These are phyloP conservation scores for Podarcis muralis DNA, from an alignment of 2,113 vertebrate species.

Conservation along the genomic window DNA sequence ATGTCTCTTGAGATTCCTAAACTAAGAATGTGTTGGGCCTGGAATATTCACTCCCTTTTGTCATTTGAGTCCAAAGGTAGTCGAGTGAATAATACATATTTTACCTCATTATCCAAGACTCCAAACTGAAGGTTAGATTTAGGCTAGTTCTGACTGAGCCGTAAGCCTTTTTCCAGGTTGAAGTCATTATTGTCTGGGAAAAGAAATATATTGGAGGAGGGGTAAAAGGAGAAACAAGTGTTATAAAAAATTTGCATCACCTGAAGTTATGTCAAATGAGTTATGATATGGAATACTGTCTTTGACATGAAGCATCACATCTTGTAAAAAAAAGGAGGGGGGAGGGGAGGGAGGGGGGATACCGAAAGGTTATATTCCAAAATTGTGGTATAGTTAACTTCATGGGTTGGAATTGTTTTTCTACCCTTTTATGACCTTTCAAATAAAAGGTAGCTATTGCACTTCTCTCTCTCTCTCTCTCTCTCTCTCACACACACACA, in stretches of 20 bases:
- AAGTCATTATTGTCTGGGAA: constrained; percentile 58
- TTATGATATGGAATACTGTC: constrained; percentile 50
- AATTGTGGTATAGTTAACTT: constrained; percentile 47
- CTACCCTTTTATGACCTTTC: constrained; percentile 58
- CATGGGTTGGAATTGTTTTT: constrained; percentile 60
- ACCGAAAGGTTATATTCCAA: not conserved
- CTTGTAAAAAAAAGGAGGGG: constrained; percentile 13
- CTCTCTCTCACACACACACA: not conserved
- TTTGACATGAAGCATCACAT: constrained; percentile 41
- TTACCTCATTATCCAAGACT: constrained; percentile 52
- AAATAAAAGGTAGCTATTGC: constrained; percentile 71
- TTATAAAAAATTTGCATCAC: constrained; percentile 52
- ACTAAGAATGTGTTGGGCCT: constrained; percentile 30
- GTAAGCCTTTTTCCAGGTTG: constrained; percentile 48
- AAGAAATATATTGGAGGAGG: constrained; percentile 17
- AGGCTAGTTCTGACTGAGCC: constrained; percentile 46
- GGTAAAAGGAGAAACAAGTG: constrained; percentile 28
- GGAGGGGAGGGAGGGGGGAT: not conserved
- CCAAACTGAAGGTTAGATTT: constrained; percentile 57
- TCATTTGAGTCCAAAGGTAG: constrained; percentile 43
- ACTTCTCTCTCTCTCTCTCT: not conserved
- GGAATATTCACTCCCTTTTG: constrained; percentile 50
- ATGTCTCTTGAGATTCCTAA: constrained; percentile 30
- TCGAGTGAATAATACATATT: constrained; percentile 50
- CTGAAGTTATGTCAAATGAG: constrained; percentile 49